Evolutionary conservation across 2,113 vertebrate genomes (phyloP).

Genomic region (Coreoperca whiteheadi): DNA sequence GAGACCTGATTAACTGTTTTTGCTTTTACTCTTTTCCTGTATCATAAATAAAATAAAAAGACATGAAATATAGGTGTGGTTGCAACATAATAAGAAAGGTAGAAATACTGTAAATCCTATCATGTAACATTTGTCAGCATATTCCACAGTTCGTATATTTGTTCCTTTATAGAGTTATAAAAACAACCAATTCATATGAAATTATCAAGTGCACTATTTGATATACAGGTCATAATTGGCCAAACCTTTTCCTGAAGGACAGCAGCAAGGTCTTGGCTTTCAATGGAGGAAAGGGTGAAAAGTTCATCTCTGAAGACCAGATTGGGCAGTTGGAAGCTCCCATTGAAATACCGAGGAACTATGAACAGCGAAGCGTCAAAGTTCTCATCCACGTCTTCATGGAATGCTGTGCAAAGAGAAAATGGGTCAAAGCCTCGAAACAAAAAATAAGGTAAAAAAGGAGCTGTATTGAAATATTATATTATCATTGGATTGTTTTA

Average conservation of each 20-base stretch:
- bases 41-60: no score
- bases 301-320: conserved; percentile 53
- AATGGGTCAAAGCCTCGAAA: neutral
- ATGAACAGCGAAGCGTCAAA: conserved; percentile 71
- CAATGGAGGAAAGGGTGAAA: neutral
- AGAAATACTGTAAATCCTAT: neutral
- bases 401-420: conserved; percentile 54
- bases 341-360: conserved; percentile 68
- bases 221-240: neutral
- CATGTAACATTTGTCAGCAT: neutral
- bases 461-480: neutral
- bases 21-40: no score
- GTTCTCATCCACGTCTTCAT: conserved; percentile 75
- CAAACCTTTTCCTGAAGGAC: conserved; percentile 68
- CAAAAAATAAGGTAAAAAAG: no score
- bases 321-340: conserved; percentile 76
- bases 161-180: neutral
- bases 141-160: neutral
- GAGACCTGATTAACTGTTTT: no score
- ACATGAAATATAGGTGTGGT: neutral
- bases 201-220: neutral
- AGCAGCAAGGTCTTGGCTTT: conserved; percentile 34
- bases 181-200: neutral
- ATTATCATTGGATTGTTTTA: neutral
- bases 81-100: neutral